Base-by-base conservation (phyloP, 1,140 invertebrate genomes). In the Oryctes rhinoceros region DNA sequence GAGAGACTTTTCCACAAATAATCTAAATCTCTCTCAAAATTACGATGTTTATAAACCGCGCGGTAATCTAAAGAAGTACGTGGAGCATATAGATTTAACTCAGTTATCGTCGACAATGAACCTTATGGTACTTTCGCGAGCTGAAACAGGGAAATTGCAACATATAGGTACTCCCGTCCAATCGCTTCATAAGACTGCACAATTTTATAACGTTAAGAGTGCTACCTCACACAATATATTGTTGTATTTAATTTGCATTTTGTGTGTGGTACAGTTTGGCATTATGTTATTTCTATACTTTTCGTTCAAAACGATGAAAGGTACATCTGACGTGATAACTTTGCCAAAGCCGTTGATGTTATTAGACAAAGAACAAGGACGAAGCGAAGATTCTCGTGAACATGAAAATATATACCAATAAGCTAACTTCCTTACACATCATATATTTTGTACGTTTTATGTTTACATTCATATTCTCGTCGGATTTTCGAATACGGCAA, bases 141-240 rank as follows among this genome's bases (percentile, higher is more conserved):
- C 15, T 20, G 53, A 62, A 62, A 62, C 53, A 0, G 4, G 1
- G 1, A 62, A 62, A 62, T 20, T 62, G 20, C 7, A 62, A 4
- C 0, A 62, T 62, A 62, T 62, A 10, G 53, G 53, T 62, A 18
- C 53, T 6, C 20, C 53, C 15, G 1, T 11, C 3, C 5, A 3
- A 11, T 5, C 53, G 5, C 15, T 62, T 5, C 53, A 62, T 18
- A 62, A 62, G 53, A 20, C 7, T 62, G 20, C 15, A 18, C 53
- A 62, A 62, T 62, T 62, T n/a, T 62, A 62, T 62, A 62, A 20
- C 5, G 5, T 62, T 62, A 18, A n/a, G 20, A 62, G 53, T 62
- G 53, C 53, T 18, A 62, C 15, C 1, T n/a, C 53, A 15, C 53
- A 62, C 20, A 62, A 62, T 20, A 15, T 62, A 20, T 7, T 62